Percentiles rank a stretch among this genome's conserved stretches.
phyloP scores from a whole-genome alignment of 2,797 vertebrate species.

The Dendrocincla fuliginosa region DNA sequence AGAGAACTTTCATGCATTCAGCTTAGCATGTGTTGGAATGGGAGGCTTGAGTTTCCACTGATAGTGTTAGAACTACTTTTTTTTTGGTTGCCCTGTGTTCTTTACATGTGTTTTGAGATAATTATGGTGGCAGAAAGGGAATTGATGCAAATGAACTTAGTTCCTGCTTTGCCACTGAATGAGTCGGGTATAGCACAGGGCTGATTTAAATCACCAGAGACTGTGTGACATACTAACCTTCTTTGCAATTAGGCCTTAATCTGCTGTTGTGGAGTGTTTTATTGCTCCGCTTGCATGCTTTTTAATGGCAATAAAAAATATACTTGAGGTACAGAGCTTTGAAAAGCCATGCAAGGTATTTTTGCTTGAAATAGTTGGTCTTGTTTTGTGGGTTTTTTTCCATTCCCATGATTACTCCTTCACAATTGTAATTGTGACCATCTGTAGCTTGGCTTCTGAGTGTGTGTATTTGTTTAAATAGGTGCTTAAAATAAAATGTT shows the following conservation, averaged over 20 bases:
- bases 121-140: neutral
- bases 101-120: neutral
- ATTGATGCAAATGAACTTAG: neutral
- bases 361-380: neutral
- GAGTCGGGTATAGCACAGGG: neutral
- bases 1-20: neutral
- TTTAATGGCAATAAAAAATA: neutral
- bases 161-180: neutral
- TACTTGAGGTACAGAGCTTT: neutral
- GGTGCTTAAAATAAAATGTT: neutral
- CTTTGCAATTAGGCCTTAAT: neutral
- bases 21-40: neutral
- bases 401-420: neutral
- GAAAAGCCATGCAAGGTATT: neutral
- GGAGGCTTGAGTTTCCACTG: neutral
- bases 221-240: neutral
- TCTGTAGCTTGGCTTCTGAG: neutral
- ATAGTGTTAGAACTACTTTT: neutral
- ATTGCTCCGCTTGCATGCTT: neutral
- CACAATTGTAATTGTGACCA: neutral
- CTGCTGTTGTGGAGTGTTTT: neutral
- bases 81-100: neutral
- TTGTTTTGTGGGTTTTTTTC: neutral
- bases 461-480: neutral
- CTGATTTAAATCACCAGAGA: neutral